These are phyloP conservation scores for Tachina grossa DNA, from an alignment of 2,888 invertebrate species.

Conservation along the genomic window DNA sequence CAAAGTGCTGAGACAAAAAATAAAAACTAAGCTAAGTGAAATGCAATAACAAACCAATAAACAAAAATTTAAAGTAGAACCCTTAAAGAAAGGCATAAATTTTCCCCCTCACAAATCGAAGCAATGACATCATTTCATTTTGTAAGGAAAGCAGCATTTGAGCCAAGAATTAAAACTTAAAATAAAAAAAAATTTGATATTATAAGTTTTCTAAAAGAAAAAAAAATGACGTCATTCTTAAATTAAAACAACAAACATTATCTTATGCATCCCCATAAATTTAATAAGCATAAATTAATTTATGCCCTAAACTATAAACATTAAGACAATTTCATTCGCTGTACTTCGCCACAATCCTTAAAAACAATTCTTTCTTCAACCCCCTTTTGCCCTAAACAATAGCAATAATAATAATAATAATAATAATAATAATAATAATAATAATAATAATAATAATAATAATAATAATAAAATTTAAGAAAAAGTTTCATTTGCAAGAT, in stretches of 20 bases:
- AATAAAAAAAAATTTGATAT: not conserved
- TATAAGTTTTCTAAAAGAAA: constrained; percentile 4
- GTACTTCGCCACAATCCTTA: not conserved
- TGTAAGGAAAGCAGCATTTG: not conserved
- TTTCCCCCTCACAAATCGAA: not conserved
- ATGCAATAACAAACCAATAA: constrained; percentile 20
- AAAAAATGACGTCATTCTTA: constrained; percentile 11
- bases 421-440: constrained; percentile 13
- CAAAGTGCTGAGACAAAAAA: constrained; percentile 46
- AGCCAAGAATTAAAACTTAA: not conserved
- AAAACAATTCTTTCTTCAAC: constrained; percentile 13
- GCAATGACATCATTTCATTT: constrained; percentile 27
- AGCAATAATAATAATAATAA: constrained; percentile 3
- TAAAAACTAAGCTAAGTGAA: not conserved
- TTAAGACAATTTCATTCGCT: constrained; percentile 38
- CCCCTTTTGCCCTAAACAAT: constrained; percentile 6
- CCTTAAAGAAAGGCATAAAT: not conserved
- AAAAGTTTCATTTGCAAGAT: constrained; percentile 23
- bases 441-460: constrained; percentile 6
- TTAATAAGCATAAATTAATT: constrained; percentile 68
- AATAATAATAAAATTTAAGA: not conserved
- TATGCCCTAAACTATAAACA: constrained; percentile 49
- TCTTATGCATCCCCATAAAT: constrained; percentile 11
- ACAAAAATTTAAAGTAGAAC: not conserved
- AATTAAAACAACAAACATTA: not conserved